These are phyloP conservation scores for Poecilia velifera DNA, from an alignment of 2,797 vertebrate genomes.

Conservation along the genomic window DNA sequence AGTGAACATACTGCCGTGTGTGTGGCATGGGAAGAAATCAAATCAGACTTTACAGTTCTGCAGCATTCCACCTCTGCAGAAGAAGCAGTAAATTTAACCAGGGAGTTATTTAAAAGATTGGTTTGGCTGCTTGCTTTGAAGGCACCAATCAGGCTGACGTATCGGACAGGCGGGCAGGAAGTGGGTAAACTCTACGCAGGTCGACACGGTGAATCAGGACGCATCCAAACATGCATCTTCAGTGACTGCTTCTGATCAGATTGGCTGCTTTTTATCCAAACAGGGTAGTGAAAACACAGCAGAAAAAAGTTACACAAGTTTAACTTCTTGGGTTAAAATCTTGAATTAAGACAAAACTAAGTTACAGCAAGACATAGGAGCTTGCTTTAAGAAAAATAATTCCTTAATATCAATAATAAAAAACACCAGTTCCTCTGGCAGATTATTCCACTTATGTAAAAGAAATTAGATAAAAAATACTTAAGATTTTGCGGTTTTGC, in stretches of 20 bases:
- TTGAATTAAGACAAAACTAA: no score
- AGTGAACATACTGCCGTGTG: constrained; percentile 31
- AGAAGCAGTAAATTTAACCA: constrained; percentile 14
- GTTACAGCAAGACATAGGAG: no score
- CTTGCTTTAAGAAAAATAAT: no score
- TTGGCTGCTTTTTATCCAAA: not conserved
- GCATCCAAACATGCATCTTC: not conserved
- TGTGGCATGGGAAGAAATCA: constrained; percentile 5
- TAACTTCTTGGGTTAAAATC: no score
- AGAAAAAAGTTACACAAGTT: not conserved
- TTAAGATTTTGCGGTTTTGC: no score
- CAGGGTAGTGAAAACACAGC: not conserved
- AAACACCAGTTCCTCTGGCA: no score
- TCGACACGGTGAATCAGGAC: not conserved
- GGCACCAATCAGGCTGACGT: not conserved
- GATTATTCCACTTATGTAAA: no score
- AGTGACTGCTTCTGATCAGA: not conserved
- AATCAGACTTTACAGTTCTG: no score
- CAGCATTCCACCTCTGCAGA: constrained; percentile 17
- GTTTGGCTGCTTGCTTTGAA: not conserved
- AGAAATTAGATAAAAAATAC: no score
- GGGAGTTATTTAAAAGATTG: constrained; percentile 26
- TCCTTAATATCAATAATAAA: no score
- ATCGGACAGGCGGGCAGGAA: not conserved
- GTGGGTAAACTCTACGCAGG: not conserved